Conservation (phyloP, 2,113 vertebrate species). For the Phalacrocorax brasilianus region DNA sequence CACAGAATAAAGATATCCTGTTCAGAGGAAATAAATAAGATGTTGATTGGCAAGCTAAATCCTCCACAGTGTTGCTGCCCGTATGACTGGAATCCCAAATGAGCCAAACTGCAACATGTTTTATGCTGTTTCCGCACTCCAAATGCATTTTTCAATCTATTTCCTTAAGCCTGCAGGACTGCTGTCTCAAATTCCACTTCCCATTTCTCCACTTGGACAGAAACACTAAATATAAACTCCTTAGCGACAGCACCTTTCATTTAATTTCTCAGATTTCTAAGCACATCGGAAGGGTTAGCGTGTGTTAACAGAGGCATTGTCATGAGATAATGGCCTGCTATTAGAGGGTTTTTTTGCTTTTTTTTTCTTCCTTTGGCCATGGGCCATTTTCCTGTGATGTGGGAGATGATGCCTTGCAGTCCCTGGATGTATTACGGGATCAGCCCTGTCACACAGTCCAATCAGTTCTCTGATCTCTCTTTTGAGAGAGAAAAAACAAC, state of each 20-base stretch:
- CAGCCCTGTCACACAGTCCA: not conserved
- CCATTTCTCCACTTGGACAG: not conserved
- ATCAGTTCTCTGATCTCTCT: not conserved
- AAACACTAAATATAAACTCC: not conserved
- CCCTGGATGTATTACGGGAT: not conserved
- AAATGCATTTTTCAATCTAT: not conserved
- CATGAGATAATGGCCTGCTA: not conserved
- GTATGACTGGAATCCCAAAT: conserved; percentile 44
- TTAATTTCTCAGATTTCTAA: not conserved
- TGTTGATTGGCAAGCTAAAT: conserved; percentile 56
- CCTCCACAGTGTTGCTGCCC: not conserved
- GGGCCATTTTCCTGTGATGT: not conserved
- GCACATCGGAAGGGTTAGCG: not conserved
- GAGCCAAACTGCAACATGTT: not conserved
- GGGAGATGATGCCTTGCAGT: not conserved
- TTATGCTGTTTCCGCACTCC: not conserved
- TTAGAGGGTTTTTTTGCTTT: not conserved
- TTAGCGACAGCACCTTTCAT: not conserved
- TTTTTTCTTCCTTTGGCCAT: not conserved
- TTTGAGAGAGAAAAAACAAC: not conserved
- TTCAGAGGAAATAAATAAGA: conserved; percentile 53
- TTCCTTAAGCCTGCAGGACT: not conserved
- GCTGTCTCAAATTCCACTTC: not conserved
- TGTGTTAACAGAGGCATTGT: not conserved
- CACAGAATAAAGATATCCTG: conserved; percentile 4